Conservation (phyloP, 2,888 invertebrate species). For the Bhutanitis thaidina region DNA sequence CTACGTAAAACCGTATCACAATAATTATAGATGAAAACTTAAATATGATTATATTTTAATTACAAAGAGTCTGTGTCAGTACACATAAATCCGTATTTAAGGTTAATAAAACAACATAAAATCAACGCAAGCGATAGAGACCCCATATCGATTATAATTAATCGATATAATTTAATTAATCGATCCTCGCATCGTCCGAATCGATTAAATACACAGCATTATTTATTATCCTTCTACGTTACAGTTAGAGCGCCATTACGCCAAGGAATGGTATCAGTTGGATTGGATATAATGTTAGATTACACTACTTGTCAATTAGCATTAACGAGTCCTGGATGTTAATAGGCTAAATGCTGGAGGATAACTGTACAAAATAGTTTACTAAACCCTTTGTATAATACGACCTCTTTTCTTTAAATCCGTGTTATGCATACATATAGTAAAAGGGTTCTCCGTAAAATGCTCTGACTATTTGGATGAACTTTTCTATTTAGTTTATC, state of each 20-base stretch:
- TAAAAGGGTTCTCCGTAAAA: no score
- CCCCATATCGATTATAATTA: neutral
- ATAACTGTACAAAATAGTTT: slow-evolving; percentile 11
- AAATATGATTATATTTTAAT: no score
- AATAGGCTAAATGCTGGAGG: neutral
- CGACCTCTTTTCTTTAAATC: neutral
- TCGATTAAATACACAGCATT: slow-evolving; percentile 1
- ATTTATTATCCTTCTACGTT: slow-evolving; percentile 3
- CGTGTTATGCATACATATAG: no score
- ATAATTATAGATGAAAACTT: no score
- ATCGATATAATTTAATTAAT: slow-evolving; percentile 1
- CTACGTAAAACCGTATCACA: no score
- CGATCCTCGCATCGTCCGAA: neutral
- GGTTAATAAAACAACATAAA: neutral
- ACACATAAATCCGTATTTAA: no score
- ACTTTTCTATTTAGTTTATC: no score
- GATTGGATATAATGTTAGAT: slow-evolving; percentile 5
- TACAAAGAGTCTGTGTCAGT: no score
- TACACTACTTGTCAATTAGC: slow-evolving; percentile 12
- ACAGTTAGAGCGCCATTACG: neutral
- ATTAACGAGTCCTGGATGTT: neutral
- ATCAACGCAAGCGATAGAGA: neutral
- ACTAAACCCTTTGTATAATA: neutral
- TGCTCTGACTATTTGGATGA: no score
- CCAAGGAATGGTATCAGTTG: slow-evolving; percentile 8